Conservation (phyloP, 2,113 vertebrate species). For the Ramphastos sulfuratus region DNA sequence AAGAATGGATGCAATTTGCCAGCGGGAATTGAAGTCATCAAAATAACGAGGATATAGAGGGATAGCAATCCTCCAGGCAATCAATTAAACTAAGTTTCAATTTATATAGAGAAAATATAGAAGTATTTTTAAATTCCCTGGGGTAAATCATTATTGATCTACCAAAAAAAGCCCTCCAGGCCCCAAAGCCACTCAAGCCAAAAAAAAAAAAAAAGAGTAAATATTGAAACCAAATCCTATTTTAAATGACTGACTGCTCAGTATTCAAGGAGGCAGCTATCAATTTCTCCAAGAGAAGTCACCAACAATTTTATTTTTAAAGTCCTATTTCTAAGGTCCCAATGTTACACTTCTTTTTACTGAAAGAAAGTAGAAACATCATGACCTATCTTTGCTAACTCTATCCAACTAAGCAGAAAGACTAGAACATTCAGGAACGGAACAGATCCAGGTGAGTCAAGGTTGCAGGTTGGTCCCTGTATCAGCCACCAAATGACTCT, state of each 20-base stretch:
- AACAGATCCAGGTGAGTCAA: background rate
- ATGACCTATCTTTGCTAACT: background rate
- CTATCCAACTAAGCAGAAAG: background rate
- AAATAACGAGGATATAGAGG: slow-evolving; percentile 16
- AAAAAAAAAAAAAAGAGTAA: background rate
- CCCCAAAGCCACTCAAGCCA: background rate
- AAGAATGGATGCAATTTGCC: background rate
- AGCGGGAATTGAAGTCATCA: slow-evolving; percentile 6
- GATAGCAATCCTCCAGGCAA: slow-evolving; percentile 1
- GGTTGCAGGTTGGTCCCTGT: background rate
- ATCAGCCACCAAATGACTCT: background rate
- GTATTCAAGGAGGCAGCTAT: background rate
- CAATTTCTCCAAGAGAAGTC: background rate
- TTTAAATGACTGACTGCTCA: background rate
- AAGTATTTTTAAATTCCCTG: background rate
- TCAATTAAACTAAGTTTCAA: background rate
- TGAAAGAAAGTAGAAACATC: background rate
- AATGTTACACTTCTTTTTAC: background rate
- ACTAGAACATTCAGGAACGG: background rate
- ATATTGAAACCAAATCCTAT: background rate
- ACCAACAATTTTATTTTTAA: background rate
- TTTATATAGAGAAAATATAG: background rate
- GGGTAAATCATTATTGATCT: background rate
- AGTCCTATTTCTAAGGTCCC: background rate
- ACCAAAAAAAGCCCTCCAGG: background rate